Conservation (phyloP, 2,797 vertebrate species). For the Loris lydekkerianus region DNA sequence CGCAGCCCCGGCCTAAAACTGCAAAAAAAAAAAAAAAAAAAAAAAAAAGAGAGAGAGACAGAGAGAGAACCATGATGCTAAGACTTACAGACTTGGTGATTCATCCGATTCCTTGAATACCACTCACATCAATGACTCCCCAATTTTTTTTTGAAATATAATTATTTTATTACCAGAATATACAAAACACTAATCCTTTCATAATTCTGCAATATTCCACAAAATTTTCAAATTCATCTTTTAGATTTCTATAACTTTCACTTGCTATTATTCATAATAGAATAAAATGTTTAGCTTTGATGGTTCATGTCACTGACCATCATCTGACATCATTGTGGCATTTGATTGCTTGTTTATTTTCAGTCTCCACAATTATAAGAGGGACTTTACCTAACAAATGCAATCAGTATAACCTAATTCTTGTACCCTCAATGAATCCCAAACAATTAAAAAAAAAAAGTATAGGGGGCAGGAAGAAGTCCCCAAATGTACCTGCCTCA, state of each 20-base stretch:
- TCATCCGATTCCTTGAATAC: neutral
- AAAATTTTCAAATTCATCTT: slow-evolving; percentile 57
- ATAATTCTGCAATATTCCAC: slow-evolving; percentile 80
- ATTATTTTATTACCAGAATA: slow-evolving; percentile 74
- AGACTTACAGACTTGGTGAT: neutral
- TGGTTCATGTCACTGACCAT: neutral
- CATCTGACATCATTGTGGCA: too few relatives aligned
- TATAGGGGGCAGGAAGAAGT: too few relatives aligned
- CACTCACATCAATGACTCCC: neutral
- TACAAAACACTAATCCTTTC: slow-evolving; percentile 82
- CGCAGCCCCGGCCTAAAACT: too few relatives aligned
- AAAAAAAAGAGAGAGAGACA: too few relatives aligned
- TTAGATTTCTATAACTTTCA: slow-evolving; percentile 54
- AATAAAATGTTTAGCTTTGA: slow-evolving; percentile 15
- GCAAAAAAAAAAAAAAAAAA: too few relatives aligned
- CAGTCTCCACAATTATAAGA: too few relatives aligned
- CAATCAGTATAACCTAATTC: too few relatives aligned
- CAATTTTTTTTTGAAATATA: slow-evolving; percentile 23
- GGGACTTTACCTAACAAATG: too few relatives aligned
- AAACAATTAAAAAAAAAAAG: too few relatives aligned
- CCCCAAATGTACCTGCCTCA: neutral
- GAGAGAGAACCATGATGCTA: neutral
- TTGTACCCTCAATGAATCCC: too few relatives aligned
- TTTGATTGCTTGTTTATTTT: too few relatives aligned
- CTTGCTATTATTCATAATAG: slow-evolving; percentile 35